These are phyloP conservation scores for Nerophis lumbriciformis DNA, from an alignment of 2,113 vertebrate species.

Conservation along the genomic window DNA sequence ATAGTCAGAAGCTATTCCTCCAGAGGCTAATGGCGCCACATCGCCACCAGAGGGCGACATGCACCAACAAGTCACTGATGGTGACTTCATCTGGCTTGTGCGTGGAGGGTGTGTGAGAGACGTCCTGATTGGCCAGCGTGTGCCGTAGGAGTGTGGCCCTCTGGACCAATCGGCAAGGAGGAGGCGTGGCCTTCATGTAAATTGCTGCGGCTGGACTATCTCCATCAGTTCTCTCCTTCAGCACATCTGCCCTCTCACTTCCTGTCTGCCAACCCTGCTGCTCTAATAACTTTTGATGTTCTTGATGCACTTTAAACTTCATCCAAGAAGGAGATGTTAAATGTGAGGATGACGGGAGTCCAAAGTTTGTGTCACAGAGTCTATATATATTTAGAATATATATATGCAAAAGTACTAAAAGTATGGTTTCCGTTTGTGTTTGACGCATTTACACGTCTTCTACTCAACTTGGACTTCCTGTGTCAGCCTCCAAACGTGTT, in stretches of 20 bases:
- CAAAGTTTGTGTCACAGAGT: too few species aligned
- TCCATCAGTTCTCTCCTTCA: neutral
- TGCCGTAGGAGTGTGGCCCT: conserved; percentile 27
- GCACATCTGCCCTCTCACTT: neutral
- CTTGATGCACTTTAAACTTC: too few species aligned
- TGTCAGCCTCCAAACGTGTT: too few species aligned
- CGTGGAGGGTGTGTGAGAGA: conserved; percentile 9
- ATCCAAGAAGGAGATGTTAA: too few species aligned
- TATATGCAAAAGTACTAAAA: too few species aligned
- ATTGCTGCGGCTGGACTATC: conserved; percentile 66
- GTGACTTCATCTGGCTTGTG: neutral
- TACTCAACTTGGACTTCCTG: too few species aligned
- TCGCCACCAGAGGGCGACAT: conserved; percentile 55
- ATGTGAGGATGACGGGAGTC: too few species aligned
- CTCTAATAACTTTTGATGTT: neutral
- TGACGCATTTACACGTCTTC: too few species aligned
- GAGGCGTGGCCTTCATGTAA: conserved; percentile 62
- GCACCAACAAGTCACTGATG: neutral
- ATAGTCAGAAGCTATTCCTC: neutral
- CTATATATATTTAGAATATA: too few species aligned
- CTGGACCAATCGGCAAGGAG: conserved; percentile 51
- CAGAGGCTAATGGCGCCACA: neutral
- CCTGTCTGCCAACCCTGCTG: neutral
- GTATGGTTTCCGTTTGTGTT: too few species aligned
- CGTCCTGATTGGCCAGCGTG: conserved; percentile 37